Conservation (phyloP, 2,113 vertebrate species). For the Galemys pyrenaicus region DNA sequence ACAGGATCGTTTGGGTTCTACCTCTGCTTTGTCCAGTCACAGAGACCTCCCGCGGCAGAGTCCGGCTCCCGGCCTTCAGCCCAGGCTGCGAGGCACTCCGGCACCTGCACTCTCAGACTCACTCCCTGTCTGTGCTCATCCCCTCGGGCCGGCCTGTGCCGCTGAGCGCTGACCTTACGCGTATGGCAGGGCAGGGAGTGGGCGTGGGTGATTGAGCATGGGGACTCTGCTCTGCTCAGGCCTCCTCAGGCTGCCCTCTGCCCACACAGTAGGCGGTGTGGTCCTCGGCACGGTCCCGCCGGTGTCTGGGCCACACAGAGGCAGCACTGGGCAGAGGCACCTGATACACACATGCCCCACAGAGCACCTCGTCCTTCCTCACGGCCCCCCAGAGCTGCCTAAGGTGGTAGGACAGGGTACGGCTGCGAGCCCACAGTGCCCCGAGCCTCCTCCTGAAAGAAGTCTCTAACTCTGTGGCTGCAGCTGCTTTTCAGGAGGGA, state of each 20-base stretch:
- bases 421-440: background rate
- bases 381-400: background rate
- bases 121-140: no score
- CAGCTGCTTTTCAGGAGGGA: background rate
- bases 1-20: background rate
- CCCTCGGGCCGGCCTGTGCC: background rate
- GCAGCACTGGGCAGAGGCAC: background rate
- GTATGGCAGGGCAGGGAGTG: background rate
- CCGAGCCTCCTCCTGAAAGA: background rate
- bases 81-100: background rate
- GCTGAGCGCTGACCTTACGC: rapidly evolving
- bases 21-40: no score
- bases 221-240: background rate
- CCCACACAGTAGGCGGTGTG: background rate
- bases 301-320: background rate
- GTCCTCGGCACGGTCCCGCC: background rate
- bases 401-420: background rate
- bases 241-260: background rate
- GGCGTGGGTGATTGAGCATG: background rate
- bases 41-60: rapidly evolving
- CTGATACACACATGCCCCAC: background rate
- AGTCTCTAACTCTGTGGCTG: background rate
- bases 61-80: background rate
- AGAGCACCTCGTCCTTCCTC: background rate
- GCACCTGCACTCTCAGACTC: no score